Base-by-base conservation (phyloP, 2,888 invertebrate species). In the Corythucha ciliata region DNA sequence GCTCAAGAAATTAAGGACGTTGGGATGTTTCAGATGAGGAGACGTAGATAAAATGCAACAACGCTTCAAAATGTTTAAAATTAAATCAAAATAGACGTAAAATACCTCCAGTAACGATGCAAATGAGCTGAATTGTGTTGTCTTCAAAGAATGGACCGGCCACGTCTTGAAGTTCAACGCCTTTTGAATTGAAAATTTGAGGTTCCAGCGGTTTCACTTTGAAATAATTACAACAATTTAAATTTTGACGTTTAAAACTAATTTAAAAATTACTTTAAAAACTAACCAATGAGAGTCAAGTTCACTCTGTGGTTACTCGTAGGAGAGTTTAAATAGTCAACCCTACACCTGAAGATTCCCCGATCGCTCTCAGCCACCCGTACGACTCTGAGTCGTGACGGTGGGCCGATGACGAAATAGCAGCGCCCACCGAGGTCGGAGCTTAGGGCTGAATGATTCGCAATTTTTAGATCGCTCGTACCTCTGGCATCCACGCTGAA, bases 61-160 rank as follows among this genome's bases (percentile, higher is more conserved):
- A 10, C 29, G 8, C n/a, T 29, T 29, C 29, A 3, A 18, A 37
- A 37, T 18, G 18, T 37, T 37, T 37, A 21, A 25, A 20, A 40
- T 21, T 21, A 37, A 21, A 20, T 50, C 12, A 37, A 37, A 18
- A 29, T 26, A 5, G 2, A 46, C 22, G 41, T 45, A 59, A 67
- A 73, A 77, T 73, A 90, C 90, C 91, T 71, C 89, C 89, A 61
- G 77, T 76, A 53, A 88, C 89, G 71, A 86, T 83, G 69, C 91
- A 91, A 56, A 83, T 83, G 52, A 91, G 74, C 60, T 83, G 79
- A 53, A 91, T 74, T 65, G 83, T 83, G 64, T 84, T 83, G 47
- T 87, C 89, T 70, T 91, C 89, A 61, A 86, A 75, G 67, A 88
- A 90, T 12, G 89, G 89, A 47, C 90, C 89, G 22, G 86, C 85